phyloP scores from a whole-genome alignment of 2,113 vertebrate genomes.

The Colaptes auratus region DNA sequence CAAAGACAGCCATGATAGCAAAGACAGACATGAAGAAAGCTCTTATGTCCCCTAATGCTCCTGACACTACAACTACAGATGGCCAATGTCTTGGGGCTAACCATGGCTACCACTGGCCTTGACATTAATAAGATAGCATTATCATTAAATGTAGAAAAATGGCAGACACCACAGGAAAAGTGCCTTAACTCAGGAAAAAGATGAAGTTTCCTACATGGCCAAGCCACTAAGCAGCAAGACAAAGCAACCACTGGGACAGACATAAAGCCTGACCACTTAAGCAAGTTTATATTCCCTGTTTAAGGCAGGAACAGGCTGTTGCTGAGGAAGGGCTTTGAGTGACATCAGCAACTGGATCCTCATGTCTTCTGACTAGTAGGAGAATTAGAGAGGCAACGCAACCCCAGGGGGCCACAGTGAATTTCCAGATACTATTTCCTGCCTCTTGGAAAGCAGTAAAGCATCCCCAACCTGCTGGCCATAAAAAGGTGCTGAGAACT shows the following conservation, averaged over 20 bases:
- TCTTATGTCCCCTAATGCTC: background rate
- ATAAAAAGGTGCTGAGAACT: constrained; percentile 25
- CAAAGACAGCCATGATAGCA: background rate
- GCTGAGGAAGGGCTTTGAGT: background rate
- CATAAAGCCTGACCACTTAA: background rate
- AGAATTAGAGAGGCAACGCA: background rate
- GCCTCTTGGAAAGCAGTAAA: background rate
- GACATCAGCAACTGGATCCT: background rate
- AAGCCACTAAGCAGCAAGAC: background rate
- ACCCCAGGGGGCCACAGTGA: background rate
- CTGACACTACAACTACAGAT: background rate
- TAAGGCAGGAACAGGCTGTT: background rate
- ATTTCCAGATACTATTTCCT: background rate
- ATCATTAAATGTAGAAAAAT: background rate
- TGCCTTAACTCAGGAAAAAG: background rate
- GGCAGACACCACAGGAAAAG: background rate
- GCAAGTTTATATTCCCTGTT: background rate
- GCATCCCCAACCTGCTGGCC: background rate
- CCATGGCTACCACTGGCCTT: background rate
- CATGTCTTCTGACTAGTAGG: background rate
- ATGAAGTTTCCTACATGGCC: background rate
- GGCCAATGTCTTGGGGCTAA: background rate
- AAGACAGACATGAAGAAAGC: background rate
- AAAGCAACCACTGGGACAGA: background rate
- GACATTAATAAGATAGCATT: background rate